These are phyloP conservation scores for Sardinella longiceps DNA, from an alignment of 2,797 vertebrate genomes.

Conservation along the genomic window DNA sequence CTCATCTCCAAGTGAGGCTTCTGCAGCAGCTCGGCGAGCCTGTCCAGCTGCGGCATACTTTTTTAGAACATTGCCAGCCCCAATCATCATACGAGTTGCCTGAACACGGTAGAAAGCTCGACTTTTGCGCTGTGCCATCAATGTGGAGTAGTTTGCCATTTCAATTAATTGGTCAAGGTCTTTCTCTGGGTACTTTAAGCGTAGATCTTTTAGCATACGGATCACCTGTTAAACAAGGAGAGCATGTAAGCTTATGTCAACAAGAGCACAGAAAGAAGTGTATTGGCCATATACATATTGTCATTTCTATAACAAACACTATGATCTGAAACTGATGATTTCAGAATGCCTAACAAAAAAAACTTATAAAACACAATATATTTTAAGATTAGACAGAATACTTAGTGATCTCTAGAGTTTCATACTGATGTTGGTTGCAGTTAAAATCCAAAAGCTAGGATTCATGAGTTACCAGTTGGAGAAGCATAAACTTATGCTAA, in stretches of 20 bases:
- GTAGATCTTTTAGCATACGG: slow-evolving; percentile 92
- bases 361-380: no score
- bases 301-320: neutral
- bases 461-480: no score
- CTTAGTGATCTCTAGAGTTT: no score
- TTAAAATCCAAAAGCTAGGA: no score
- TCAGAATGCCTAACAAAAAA: neutral
- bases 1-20: slow-evolving; percentile 54
- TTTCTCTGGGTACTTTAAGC: slow-evolving; percentile 93
- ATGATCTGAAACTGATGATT: neutral
- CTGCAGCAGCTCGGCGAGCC: slow-evolving; percentile 64
- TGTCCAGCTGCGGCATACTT: slow-evolving; percentile 83
- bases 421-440: no score
- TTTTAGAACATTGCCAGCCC: slow-evolving; percentile 93
- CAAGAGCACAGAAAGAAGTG: neutral
- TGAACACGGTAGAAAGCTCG: slow-evolving; percentile 94
- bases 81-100: slow-evolving; percentile 93
- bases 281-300: no score
- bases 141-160: slow-evolving; percentile 89
- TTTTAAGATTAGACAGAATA: no score
- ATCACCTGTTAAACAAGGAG: slow-evolving; percentile 74
- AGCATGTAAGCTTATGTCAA: neutral
- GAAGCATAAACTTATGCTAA: no score
- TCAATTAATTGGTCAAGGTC: slow-evolving; percentile 93
- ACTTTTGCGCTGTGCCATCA: slow-evolving; percentile 97